Base-by-base conservation (phyloP, 2,797 vertebrate genomes). In the Pelodytes ibericus region DNA sequence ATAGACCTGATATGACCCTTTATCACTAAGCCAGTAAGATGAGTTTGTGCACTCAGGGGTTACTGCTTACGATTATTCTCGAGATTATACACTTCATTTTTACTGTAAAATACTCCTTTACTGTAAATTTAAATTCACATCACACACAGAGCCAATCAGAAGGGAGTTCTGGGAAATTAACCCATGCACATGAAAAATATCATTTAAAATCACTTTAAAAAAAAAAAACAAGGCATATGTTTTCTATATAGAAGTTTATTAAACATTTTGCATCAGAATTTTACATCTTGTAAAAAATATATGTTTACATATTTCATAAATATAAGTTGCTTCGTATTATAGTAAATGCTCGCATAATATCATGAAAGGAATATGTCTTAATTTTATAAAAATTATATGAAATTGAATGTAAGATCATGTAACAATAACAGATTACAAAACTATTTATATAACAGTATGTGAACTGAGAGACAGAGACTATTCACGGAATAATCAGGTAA, bases 401-500 rank as follows among this genome's bases (percentile, higher is more conserved):
- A 41, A 68, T 61, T 39, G 27, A 78, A 78, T 67, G 41, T 53
- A 20, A 68, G 26, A 30, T 16, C 30, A 53, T 68, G 31, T 62
- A 62, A 29, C 75, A 77, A 61, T 56, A 56, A 69, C 65, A 56
- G 66, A 7, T 24, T 69, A 30, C 30, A 53, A 69, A n/a, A 24
- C 26, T 57, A 62, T 73, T 62, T 30, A 36, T 61, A 56, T 25
- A 63, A 61, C 31, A 68, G 44, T 39, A 25, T 65, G 13, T 36
- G 61, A 72, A 39, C 36, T 58, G 65, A 25, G 29, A 56, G 51
- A 75, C 74, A 78, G 64, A 71, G 65, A 83, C 65, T 88, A 85
- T 88, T 89, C 85, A 88, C 72, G 84, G 85, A 87, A 85, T 85
- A 86, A 86, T 85, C 61, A 80, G 75, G 56, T 82, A 66, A 77